Percentiles rank a stretch among this genome's conserved stretches.
Conservation (phyloP, 2,888 invertebrate genomes). For the Oligia fasciuncula region DNA sequence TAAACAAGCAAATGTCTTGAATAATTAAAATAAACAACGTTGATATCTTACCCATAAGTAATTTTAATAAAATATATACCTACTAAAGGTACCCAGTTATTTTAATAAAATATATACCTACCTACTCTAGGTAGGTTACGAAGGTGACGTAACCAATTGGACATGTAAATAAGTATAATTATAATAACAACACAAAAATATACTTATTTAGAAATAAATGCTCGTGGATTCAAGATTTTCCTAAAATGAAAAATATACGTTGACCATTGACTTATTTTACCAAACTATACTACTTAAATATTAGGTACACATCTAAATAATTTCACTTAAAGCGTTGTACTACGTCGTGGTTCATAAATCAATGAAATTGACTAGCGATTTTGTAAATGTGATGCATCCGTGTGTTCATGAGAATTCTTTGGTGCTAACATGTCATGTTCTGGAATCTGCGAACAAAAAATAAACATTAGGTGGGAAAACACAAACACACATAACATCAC, state of each 20-base stretch:
- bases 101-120: not conserved
- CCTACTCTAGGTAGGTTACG: not conserved
- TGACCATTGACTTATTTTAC: constrained; percentile 11
- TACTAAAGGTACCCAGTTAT: not conserved
- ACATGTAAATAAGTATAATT: not conserved
- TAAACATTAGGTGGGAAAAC: not conserved
- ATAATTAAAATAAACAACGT: constrained; percentile 3
- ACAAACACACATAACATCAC: not conserved
- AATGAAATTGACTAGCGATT: constrained; percentile 62
- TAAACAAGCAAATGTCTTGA: constrained; percentile 15
- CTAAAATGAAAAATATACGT: constrained; percentile 22
- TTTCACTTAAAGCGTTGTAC: constrained; percentile 42
- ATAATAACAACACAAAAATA: not conserved
- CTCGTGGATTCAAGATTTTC: constrained; percentile 19
- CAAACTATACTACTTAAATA: constrained; percentile 24
- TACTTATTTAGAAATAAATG: constrained; percentile 44
- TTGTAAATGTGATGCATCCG: constrained; percentile 52
- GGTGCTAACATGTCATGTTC: constrained; percentile 72
- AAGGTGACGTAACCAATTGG: not conserved
- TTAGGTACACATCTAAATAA: constrained; percentile 41
- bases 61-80: not conserved
- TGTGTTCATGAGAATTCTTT: constrained; percentile 80
- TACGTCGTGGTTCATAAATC: constrained; percentile 34
- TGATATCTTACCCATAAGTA: not conserved
- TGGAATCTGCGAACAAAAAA: constrained; percentile 68